These are phyloP conservation scores for Rhyacophila evoluta DNA, from an alignment of 2,888 invertebrate genomes.

Conservation along the genomic window DNA sequence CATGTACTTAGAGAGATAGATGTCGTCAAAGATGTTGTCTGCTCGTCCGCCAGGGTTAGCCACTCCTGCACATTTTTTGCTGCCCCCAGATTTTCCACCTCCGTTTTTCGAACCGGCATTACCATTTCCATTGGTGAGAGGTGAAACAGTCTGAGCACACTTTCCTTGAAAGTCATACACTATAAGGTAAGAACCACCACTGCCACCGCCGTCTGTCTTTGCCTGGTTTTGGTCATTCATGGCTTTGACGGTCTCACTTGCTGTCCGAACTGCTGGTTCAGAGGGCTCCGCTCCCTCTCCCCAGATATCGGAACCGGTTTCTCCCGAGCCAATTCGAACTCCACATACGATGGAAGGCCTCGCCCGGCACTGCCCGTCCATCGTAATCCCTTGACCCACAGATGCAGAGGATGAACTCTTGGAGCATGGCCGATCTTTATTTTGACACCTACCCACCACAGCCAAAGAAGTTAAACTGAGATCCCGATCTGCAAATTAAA, in stretches of 20 bases:
- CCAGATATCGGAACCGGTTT: conserved; percentile 44
- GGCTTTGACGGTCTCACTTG: conserved; percentile 73
- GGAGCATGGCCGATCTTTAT: conserved; percentile 51
- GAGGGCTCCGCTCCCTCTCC: conserved; percentile 38
- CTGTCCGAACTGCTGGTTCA: conserved; percentile 53
- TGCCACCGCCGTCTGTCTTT: conserved; percentile 64
- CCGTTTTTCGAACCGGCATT: conserved; percentile 61
- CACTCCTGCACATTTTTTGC: conserved; percentile 67
- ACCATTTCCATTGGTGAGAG: conserved; percentile 66
- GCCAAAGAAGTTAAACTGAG: conserved; percentile 52
- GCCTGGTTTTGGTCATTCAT: conserved; percentile 84
- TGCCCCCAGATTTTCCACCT: conserved; percentile 68
- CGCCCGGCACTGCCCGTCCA: conserved; percentile 55
- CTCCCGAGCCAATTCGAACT: conserved; percentile 58
- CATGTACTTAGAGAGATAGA: conserved; percentile 64
- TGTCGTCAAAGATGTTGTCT: conserved; percentile 65
- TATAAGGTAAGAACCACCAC: conserved; percentile 72
- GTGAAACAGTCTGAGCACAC: conserved; percentile 64
- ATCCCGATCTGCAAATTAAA: conserved; percentile 48
- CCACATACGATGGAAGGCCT: conserved; percentile 69
- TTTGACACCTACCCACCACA: conserved; percentile 53
- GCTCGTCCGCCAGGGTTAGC: conserved; percentile 58
- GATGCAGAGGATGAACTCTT: conserved; percentile 36
- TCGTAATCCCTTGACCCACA: not conserved
- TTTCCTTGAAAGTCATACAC: conserved; percentile 80